Percentiles rank a stretch among this genome's conserved stretches.
phyloP scores from a whole-genome alignment of 2,888 invertebrate genomes.

The Stomorhina lunata region DNA sequence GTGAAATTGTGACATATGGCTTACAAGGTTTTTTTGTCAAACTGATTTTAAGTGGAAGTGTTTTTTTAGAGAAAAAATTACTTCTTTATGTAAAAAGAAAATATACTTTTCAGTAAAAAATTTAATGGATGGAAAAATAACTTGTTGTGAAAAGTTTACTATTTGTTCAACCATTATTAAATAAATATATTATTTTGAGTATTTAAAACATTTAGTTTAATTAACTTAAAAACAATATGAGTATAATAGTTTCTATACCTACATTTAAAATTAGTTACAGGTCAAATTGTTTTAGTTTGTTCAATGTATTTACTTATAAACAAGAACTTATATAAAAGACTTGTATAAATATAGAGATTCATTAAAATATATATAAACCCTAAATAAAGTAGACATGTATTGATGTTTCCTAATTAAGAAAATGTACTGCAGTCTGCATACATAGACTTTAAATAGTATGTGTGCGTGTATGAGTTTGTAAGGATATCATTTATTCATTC shows the following conservation, averaged over 20 bases:
- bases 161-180: too few relatives aligned
- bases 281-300: slow-evolving; percentile 36
- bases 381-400: not conserved
- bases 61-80: too few relatives aligned
- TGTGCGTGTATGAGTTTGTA: slow-evolving; percentile 18
- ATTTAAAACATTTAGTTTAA: too few relatives aligned
- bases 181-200: too few relatives aligned
- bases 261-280: slow-evolving; percentile 19
- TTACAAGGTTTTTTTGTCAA: too few relatives aligned
- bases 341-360: not conserved
- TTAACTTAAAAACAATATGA: too few relatives aligned
- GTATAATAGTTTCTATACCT: not conserved
- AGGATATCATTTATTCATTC: slow-evolving; percentile 9
- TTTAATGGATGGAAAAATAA: too few relatives aligned
- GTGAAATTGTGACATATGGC: too few relatives aligned
- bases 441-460: not conserved
- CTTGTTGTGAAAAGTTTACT: too few relatives aligned
- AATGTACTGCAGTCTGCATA: slow-evolving; percentile 42
- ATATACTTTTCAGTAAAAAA: too few relatives aligned
- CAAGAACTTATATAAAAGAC: not conserved
- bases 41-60: too few relatives aligned
- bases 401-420: slow-evolving; percentile 51
- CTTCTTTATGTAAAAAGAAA: too few relatives aligned
- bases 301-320: not conserved
- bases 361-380: not conserved